These are phyloP conservation scores for Diabrotica undecimpunctata DNA, from an alignment of 1,140 invertebrate genomes.

Conservation along the genomic window DNA sequence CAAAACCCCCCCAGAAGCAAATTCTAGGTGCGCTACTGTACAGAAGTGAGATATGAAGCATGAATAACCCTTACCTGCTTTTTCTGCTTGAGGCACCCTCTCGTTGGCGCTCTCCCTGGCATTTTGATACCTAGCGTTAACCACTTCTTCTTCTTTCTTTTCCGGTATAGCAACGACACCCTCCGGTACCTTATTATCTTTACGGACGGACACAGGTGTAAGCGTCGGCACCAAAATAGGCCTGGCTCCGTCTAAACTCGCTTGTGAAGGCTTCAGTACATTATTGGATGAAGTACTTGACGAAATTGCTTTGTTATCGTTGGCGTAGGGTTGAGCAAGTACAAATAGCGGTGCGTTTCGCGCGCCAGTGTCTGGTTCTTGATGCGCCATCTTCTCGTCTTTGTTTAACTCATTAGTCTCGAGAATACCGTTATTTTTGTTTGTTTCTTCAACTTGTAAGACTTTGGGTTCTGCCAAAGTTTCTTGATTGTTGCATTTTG, in stretches of 20 bases:
- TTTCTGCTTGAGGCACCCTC: constrained; percentile 17
- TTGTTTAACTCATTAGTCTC: no score
- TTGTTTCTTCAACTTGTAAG: no score
- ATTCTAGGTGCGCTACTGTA: no score
- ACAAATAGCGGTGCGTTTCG: constrained; percentile 20
- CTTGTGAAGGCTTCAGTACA: constrained; percentile 26
- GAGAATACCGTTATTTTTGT: no score
- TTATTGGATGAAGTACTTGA: constrained; percentile 26
- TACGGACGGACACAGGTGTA: constrained; percentile 33
- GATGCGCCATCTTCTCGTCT: neutral
- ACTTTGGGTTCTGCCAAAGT: constrained; percentile 15
- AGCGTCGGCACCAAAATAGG: constrained; percentile 34
- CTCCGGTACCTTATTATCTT: constrained; percentile 33
- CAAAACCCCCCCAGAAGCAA: no score
- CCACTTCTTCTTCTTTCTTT: constrained; percentile 31
- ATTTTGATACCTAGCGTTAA: constrained; percentile 25
- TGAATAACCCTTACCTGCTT: constrained; percentile 30
- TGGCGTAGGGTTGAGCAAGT: constrained; percentile 7
- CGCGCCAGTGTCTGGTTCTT: neutral
- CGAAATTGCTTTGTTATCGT: constrained; percentile 7
- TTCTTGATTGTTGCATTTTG: constrained; percentile 15
- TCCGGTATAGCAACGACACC: constrained; percentile 38
- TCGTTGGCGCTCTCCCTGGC: constrained; percentile 15
- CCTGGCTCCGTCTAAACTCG: constrained; percentile 29
- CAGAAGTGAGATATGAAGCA: no score